Evolutionary conservation across 1,140 invertebrate species (phyloP), one percentile per base, ranked within the genome.

Genomic region (Pollicipes pollicipes): DNA sequence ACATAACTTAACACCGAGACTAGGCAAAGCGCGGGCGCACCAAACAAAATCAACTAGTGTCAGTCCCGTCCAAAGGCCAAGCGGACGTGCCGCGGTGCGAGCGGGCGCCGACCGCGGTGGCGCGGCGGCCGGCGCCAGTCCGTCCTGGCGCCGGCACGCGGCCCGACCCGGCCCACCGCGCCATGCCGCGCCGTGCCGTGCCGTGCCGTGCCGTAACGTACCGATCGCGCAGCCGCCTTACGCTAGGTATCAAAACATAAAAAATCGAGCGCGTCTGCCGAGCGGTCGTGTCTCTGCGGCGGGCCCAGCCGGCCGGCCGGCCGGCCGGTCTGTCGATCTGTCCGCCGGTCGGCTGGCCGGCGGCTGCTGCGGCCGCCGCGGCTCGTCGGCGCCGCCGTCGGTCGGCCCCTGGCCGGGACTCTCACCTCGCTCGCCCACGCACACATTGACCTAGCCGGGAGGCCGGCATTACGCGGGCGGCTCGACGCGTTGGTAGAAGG

Each of bases 401-500:
- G 32, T 16, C 32, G 32, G 16, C 32, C 32, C 17, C 45, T 21
- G 17, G 45, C 17, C 45, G 45, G 45, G 45, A 58, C 45, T 58
- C 45, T 10, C n/a, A 58, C 10, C 21, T 24, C 35, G 6, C 35
- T 6, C 17, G 6, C 45, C 17, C 45, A 58, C 45, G 10, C 45
- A 58, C 45, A 2, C 45, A 58, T 58, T 58, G 45, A 10, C 45
- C 45, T 58, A 58, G 45, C 21, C 10, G 45, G 8, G 21, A 24
- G 45, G 45, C 45, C 45, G 21, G 24, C 45, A 58, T 58, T 58
- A 58, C 45, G 45, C 45, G 2, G 17, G 8, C 45, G 45, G 45
- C 17, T 10, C 10, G 13, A 66, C 28, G 64, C 28, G 64, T 10
- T 66, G 64, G 64, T 66, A 76, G 69, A 72, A 73, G 37, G 85